Evolutionary conservation across 2,797 vertebrate species (phyloP).

Genomic region (Arctocebus calabarensis): DNA sequence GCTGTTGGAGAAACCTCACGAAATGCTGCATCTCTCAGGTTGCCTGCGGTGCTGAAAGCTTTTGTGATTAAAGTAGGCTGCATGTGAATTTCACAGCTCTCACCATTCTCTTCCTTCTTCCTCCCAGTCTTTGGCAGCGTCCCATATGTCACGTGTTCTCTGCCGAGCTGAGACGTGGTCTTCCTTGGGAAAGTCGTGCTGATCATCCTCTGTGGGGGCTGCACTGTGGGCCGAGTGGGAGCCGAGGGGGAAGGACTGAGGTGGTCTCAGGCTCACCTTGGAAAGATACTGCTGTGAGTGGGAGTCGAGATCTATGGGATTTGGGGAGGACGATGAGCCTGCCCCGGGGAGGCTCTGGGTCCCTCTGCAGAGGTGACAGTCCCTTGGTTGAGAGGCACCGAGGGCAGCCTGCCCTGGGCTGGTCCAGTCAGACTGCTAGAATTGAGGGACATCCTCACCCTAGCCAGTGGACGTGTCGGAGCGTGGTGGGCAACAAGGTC

Average conservation of each 20-base stretch:
- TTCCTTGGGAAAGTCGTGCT: not conserved
- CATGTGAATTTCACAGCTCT: not conserved
- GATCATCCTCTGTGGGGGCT: not conserved
- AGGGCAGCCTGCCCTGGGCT: not conserved
- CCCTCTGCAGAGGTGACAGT: rapidly evolving
- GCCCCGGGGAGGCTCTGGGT: not conserved
- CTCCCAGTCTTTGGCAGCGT: not conserved
- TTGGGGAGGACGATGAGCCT: not conserved
- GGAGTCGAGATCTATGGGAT: not conserved
- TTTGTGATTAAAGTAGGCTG: not conserved
- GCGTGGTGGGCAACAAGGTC: not conserved
- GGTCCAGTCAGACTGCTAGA: too few relatives aligned
- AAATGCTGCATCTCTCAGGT: not conserved
- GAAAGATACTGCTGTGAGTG: not conserved
- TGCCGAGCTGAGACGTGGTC: not conserved
- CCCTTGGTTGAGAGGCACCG: rapidly evolving
- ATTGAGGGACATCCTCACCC: rapidly evolving
- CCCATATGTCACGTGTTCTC: not conserved
- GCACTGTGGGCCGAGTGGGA: not conserved
- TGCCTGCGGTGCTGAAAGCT: not conserved
- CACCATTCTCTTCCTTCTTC: not conserved
- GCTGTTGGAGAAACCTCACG: not conserved
- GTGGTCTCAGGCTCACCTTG: not conserved
- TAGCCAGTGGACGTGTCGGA: rapidly evolving
- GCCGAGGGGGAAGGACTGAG: not conserved